Percentiles rank a stretch among this genome's conserved stretches.
phyloP scores from a whole-genome alignment of 2,113 vertebrate genomes.

The Suricata suricatta region DNA sequence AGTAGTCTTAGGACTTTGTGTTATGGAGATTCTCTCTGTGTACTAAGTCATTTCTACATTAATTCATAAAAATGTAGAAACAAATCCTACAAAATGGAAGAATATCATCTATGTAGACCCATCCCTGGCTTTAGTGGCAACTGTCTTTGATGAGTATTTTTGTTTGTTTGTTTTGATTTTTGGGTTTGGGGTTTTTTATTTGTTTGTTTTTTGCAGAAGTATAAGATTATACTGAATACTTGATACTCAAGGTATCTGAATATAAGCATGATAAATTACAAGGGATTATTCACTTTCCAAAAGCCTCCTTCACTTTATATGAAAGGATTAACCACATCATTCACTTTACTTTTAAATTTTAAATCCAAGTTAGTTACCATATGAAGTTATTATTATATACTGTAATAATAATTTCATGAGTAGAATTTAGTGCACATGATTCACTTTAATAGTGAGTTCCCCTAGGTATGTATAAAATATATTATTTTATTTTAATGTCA shows the following conservation, averaged over 20 bases:
- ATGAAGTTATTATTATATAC: too few species aligned
- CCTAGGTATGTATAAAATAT: slow-evolving; percentile 13
- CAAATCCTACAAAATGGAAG: background rate
- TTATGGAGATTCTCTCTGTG: background rate
- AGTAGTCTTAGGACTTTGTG: background rate
- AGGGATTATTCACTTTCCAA: background rate
- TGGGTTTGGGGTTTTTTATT: background rate
- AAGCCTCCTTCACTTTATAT: background rate
- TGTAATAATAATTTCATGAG: too few species aligned
- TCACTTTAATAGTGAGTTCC: background rate
- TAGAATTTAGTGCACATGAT: background rate
- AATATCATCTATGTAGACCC: background rate
- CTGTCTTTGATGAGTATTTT: background rate
- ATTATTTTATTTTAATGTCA: background rate
- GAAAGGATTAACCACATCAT: background rate
- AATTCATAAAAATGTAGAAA: background rate
- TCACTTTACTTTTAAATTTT: background rate
- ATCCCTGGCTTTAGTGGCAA: background rate
- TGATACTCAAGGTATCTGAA: background rate
- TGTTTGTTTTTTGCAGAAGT: background rate
- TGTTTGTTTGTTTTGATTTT: background rate
- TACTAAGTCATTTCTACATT: background rate
- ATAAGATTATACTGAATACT: background rate
- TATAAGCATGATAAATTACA: background rate
- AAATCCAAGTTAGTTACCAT: too few species aligned